Evolutionary conservation across 2,888 invertebrate genomes (phyloP).

Genomic region (Salticus scenicus): DNA sequence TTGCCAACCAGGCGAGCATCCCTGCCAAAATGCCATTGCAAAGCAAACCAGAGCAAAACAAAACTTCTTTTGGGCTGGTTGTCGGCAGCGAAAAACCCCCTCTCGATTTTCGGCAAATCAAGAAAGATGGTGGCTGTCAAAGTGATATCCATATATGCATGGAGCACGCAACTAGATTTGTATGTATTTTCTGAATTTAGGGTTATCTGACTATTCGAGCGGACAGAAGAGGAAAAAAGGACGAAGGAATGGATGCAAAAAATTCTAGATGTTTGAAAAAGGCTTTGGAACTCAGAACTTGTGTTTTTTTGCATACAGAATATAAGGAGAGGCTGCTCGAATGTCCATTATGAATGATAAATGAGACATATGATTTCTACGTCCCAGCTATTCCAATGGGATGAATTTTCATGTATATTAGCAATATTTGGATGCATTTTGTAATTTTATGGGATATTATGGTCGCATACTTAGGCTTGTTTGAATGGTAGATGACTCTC

Average conservation of each 20-base stretch:
- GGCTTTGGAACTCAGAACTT: not conserved
- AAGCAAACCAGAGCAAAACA: not conserved
- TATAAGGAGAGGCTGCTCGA: not conserved
- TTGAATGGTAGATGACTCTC: not conserved
- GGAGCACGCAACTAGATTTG: conserved; percentile 6
- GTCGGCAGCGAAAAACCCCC: not conserved
- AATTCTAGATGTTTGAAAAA: not conserved
- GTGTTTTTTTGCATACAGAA: not conserved
- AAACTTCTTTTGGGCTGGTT: conserved; percentile 2
- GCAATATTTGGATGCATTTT: not conserved
- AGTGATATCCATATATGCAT: conserved; percentile 42
- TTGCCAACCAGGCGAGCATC: not conserved
- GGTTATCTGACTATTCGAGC: conserved; percentile 21
- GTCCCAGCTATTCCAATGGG: conserved; percentile 22
- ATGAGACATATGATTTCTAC: conserved; percentile 28
- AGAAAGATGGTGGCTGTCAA: conserved; percentile 45
- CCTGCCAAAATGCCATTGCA: not conserved
- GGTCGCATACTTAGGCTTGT: not conserved
- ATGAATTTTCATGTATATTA: conserved; percentile 12
- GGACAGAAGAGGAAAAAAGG: conserved; percentile 5
- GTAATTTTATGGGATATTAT: not conserved
- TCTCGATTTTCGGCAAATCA: conserved; percentile 15
- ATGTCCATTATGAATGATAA: conserved; percentile 33
- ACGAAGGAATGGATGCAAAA: not conserved
- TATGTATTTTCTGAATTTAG: not conserved